Evolutionary conservation across 2,113 vertebrate genomes (phyloP), one percentile per base, ranked within the genome.

Genomic region (Dromaius novaehollandiae): DNA sequence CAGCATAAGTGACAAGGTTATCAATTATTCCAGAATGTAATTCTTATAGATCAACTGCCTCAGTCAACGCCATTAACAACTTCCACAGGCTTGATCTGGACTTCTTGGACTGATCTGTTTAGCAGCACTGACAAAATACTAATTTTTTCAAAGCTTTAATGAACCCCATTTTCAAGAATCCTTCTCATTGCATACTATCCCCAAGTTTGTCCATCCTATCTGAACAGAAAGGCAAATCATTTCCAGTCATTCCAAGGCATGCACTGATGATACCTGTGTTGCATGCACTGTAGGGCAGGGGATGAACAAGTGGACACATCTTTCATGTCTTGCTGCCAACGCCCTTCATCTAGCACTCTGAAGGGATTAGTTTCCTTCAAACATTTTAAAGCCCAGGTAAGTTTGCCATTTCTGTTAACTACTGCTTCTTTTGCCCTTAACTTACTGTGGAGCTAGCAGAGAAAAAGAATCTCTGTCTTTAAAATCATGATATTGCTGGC

Each of bases 151-250:
- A 73, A 44, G 77, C 13, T 74, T n/a, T 40, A 74, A 81, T 26
- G 13, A 53, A 83, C 26, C 3, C 4, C 13, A 19, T 32, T 80
- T 55, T 15, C 10, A 86, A 68, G 15, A 80, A 65, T 9, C 4
- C n/a, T 16, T 51, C 17, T 66, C 40, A 66, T 69, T 17, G 58
- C 19, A 20, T 11, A 65, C 9, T 34, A 8, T 40, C 7, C 55
- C 70, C 0, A 0, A 73, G 13, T 56, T 64, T 36, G 38, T 34
- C 11, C 16, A 68, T 16, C 26, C 63, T 38, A 84, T 44, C 7
- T 13, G 9, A 73, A 11, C 5, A 68, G 56, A 76, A 86, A 50
- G 51, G 80, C 11, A 22, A 15, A 56, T 14, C 32, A 36, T 5
- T 63, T 32, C 3, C 18, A 34, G 4, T 63, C 73, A 73, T 46